phyloP scores from a whole-genome alignment of 2,797 vertebrate genomes.

The Siniperca scherzeri region DNA sequence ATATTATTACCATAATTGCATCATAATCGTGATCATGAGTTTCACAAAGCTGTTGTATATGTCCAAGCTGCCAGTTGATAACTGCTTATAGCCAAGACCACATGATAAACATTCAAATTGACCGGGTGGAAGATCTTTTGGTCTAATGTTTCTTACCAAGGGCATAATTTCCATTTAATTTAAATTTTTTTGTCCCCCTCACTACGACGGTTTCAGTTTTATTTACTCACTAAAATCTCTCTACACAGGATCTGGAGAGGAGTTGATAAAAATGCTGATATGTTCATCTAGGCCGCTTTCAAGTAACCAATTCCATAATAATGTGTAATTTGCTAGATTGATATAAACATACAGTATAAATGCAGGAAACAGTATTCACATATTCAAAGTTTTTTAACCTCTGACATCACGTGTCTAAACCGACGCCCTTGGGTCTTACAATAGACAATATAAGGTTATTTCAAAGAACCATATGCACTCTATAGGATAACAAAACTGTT shows the following conservation, averaged over 20 bases:
- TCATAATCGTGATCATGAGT: neutral
- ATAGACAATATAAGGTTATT: neutral
- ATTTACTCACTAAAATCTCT: neutral
- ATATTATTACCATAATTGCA: neutral
- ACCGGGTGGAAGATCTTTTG: neutral
- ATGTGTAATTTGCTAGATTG: neutral
- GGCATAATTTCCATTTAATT: no score
- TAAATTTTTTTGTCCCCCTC: neutral
- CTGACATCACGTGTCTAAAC: neutral
- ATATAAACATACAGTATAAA: neutral
- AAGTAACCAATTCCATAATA: neutral
- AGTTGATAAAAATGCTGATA: neutral
- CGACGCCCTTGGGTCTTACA: neutral
- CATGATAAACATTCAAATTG: neutral
- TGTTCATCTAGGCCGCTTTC: neutral
- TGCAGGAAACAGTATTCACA: neutral
- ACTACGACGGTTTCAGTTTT: neutral
- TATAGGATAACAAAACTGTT: neutral
- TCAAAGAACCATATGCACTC: neutral
- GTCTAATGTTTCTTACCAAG: neutral
- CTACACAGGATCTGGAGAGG: neutral
- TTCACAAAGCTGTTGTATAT: neutral
- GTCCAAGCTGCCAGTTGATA: neutral
- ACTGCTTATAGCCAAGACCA: neutral
- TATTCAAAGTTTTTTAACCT: neutral